These are phyloP conservation scores for Salticus scenicus DNA, from an alignment of 2,888 invertebrate species.

Conservation along the genomic window DNA sequence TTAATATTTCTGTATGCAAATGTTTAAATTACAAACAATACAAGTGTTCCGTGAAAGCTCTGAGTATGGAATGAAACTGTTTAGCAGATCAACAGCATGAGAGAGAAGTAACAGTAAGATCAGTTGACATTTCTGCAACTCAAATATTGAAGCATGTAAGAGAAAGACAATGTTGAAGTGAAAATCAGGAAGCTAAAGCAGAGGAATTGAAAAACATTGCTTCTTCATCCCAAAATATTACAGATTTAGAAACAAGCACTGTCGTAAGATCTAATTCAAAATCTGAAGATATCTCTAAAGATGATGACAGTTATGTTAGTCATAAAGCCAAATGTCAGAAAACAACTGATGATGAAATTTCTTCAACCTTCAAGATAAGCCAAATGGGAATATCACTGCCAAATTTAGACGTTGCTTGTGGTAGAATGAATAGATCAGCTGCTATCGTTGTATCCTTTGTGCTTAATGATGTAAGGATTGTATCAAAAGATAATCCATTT, in stretches of 20 bases:
- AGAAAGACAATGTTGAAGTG: background rate
- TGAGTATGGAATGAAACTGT: background rate
- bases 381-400: slow-evolving; percentile 19
- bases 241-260: background rate
- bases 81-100: slow-evolving; percentile 2
- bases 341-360: background rate
- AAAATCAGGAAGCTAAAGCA: slow-evolving; percentile 8
- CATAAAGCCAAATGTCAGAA: background rate
- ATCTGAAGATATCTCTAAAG: background rate
- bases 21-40: slow-evolving; percentile 1
- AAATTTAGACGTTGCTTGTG: slow-evolving; percentile 12
- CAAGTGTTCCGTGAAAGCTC: background rate
- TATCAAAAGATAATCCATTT: background rate
- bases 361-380: slow-evolving; percentile 18
- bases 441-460: slow-evolving; percentile 16
- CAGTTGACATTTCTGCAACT: background rate
- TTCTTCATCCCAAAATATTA: background rate
- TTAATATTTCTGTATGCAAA: slow-evolving; percentile 15
- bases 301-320: background rate
- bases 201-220: background rate
- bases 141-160: background rate
- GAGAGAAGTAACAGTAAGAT: background rate
- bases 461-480: background rate
- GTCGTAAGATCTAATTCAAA: background rate
- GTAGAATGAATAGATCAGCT: background rate